These are phyloP conservation scores for Bolinopsis microptera DNA, from an alignment of 37 sponge, comb jelly and placozoan genomes.

Conservation along the genomic window DNA sequence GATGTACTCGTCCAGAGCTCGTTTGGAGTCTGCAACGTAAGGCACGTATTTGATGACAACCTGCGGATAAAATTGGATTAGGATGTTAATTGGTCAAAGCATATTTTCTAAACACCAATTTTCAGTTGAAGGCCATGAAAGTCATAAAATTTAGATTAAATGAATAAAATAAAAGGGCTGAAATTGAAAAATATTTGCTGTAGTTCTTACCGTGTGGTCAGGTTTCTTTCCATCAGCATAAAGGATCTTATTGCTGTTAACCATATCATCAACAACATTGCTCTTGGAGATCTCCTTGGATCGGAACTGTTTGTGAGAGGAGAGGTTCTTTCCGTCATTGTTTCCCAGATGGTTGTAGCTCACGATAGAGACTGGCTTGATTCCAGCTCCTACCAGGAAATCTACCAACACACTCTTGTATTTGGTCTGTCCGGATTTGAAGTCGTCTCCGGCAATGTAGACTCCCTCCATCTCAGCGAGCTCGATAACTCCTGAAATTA, in stretches of 20 bases:
- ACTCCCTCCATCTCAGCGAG: conserved; percentile 78
- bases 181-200: no score
- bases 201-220: conserved; percentile 75
- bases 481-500: conserved; percentile 74
- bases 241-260: conserved; percentile 75
- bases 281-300: conserved; percentile 88
- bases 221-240: conserved; percentile 78
- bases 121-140: no score
- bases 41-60: conserved; percentile 92
- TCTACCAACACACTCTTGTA: conserved; percentile 84
- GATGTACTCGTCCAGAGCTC: conserved; percentile 88
- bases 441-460: conserved; percentile 86
- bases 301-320: conserved; percentile 81
- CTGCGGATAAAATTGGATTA: conserved; percentile 36
- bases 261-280: conserved; percentile 90
- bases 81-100: no score
- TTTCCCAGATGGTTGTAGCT: conserved; percentile 89
- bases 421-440: conserved; percentile 90
- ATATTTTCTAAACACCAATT: no score
- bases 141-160: no score
- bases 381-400: conserved; percentile 86
- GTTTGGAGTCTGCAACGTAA: conserved; percentile 81
- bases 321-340: conserved; percentile 86
- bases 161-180: no score
- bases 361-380: conserved; percentile 87